Evolutionary conservation across 2,888 invertebrate species (phyloP).

Genomic region (Eledona agricola): DNA sequence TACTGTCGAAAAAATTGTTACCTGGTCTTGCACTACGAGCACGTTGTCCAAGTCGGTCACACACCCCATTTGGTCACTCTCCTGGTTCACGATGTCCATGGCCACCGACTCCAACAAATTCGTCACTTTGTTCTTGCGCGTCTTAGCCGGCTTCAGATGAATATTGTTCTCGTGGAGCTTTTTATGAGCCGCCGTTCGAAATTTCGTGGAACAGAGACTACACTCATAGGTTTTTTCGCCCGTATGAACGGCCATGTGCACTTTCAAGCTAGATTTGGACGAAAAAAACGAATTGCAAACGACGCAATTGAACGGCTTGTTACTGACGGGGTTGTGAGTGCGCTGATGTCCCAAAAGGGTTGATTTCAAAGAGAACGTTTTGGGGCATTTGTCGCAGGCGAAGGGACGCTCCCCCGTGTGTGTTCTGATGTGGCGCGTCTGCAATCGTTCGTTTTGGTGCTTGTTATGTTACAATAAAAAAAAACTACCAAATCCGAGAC

Average conservation of each 20-base stretch:
- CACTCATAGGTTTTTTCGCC: conserved; percentile 57
- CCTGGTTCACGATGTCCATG: conserved; percentile 28
- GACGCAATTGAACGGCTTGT: conserved; percentile 69
- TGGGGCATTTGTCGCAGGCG: conserved; percentile 65
- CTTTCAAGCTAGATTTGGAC: conserved; percentile 72
- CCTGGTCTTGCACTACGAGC: conserved; percentile 32
- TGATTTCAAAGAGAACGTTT: conserved; percentile 72
- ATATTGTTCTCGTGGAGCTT: conserved; percentile 70
- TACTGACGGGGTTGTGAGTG: conserved; percentile 65
- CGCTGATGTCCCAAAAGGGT: conserved; percentile 70
- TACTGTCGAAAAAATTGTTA: not conserved
- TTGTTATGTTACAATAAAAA: too few relatives aligned
- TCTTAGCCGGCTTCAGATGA: conserved; percentile 39
- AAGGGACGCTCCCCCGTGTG: conserved; percentile 77
- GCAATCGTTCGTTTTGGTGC: conserved; percentile 42
- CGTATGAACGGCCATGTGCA: conserved; percentile 74
- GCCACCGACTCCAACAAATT: conserved; percentile 39
- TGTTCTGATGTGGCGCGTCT: conserved; percentile 70
- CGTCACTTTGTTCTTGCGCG: conserved; percentile 35
- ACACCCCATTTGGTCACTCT: not conserved
- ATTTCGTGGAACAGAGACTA: conserved; percentile 69
- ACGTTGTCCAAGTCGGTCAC: conserved; percentile 19
- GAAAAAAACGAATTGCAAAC: conserved; percentile 71
- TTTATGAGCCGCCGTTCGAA: conserved; percentile 73
- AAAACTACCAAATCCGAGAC: conserved; percentile 68